Evolutionary conservation across 2,797 vertebrate species (phyloP).

Genomic region (Hippopotamyrus pictus): DNA sequence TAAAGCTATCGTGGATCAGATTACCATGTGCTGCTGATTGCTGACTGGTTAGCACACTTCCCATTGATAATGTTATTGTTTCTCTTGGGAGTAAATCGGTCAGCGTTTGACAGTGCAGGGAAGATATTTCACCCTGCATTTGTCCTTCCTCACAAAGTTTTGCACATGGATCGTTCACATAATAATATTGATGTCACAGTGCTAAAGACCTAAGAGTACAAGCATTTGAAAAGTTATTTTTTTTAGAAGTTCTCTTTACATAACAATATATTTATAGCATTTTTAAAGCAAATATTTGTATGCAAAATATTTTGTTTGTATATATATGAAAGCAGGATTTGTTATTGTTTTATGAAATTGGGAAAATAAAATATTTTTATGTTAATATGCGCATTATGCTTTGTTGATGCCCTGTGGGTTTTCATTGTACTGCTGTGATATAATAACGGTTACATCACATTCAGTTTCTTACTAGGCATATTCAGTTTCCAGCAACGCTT

Average conservation of each 20-base stretch:
- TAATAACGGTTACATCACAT: neutral
- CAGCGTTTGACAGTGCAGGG: neutral
- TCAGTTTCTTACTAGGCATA: neutral
- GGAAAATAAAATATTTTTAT: conserved; percentile 1
- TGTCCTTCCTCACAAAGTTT: neutral
- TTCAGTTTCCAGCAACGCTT: neutral
- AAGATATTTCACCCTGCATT: neutral
- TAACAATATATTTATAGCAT: neutral
- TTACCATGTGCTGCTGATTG: neutral
- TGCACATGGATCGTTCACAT: neutral
- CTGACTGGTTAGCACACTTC: neutral
- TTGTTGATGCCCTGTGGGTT: neutral
- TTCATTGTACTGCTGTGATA: neutral
- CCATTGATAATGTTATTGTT: neutral
- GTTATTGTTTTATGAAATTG: neutral
- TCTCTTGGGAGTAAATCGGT: neutral
- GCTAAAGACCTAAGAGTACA: neutral
- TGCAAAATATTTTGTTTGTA: neutral
- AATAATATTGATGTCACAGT: neutral
- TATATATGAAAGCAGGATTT: neutral
- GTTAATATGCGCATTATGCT: neutral
- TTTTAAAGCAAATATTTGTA: neutral
- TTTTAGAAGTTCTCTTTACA: neutral
- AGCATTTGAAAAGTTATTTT: neutral
- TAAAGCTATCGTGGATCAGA: neutral